phyloP scores from a whole-genome alignment of 1,140 invertebrate genomes.

The Dolichoris vasculosae region DNA sequence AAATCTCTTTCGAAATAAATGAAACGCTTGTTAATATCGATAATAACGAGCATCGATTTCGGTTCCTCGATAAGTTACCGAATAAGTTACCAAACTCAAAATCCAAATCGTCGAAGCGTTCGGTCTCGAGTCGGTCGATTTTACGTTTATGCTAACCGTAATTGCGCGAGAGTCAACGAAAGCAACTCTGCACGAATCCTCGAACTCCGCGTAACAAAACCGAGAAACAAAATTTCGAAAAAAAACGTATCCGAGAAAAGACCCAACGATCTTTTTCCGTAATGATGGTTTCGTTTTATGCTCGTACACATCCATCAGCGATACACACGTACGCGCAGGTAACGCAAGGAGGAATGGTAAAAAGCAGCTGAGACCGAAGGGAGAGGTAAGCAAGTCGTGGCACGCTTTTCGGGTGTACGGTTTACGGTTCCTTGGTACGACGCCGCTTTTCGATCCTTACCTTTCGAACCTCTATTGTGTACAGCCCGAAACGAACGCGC shows the following conservation, averaged over 20 bases:
- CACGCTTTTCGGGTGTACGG: constrained; percentile 44
- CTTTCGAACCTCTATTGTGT: constrained; percentile 25
- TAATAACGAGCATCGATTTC: too few species aligned
- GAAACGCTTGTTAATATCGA: neutral
- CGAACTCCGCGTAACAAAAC: too few species aligned
- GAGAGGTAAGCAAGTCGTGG: constrained; percentile 15
- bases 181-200: too few species aligned
- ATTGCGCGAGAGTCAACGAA: too few species aligned
- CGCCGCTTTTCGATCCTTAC: constrained; percentile 7
- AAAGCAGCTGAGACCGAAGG: constrained; percentile 26
- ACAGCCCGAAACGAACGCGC: neutral
- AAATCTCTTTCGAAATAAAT: neutral
- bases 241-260: neutral
- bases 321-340: neutral
- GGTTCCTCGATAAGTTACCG: too few species aligned
- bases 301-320: constrained; percentile 17
- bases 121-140: too few species aligned
- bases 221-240: too few species aligned
- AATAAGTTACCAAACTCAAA: too few species aligned
- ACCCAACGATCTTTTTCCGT: constrained; percentile 19
- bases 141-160: too few species aligned
- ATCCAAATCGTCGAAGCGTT: too few species aligned
- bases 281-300: constrained; percentile 46
- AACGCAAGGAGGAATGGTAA: neutral
- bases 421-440: neutral